These are phyloP conservation scores for Drosophila atroscutellata DNA, from an alignment of 2,888 invertebrate species.

Conservation along the genomic window DNA sequence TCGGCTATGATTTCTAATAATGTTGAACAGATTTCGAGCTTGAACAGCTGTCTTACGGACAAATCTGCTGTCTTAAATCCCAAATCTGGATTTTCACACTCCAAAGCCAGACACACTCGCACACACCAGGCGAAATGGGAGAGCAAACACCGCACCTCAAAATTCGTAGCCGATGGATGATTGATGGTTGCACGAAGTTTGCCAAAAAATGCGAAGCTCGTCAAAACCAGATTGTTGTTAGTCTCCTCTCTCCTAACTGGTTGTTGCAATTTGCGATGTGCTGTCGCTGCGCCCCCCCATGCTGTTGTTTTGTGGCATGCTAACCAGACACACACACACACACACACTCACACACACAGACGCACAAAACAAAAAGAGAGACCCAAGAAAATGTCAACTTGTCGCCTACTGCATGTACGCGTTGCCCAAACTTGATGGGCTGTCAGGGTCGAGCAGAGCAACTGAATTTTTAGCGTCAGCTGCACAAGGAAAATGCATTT, in stretches of 20 bases:
- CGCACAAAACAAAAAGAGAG: not conserved
- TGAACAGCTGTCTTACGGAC: not conserved
- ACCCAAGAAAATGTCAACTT: constrained; percentile 32
- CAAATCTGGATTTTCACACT: not conserved
- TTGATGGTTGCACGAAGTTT: constrained; percentile 37
- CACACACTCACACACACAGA: not conserved
- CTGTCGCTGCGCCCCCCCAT: constrained; percentile 1
- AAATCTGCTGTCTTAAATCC: too few species aligned
- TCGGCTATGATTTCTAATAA: constrained; percentile 16
- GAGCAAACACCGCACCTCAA: not conserved
- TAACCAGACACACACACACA: not conserved
- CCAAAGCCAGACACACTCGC: not conserved
- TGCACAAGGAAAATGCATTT: constrained; percentile 44
- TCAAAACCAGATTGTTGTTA: constrained; percentile 12
- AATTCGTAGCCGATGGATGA: constrained; percentile 20
- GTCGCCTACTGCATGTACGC: constrained; percentile 14
- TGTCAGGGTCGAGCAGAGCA: constrained; percentile 12
- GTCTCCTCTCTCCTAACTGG: not conserved
- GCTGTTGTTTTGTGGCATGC: constrained; percentile 22
- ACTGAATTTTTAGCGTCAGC: constrained; percentile 24
- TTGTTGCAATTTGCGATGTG: constrained; percentile 27
- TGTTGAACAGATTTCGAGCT: constrained; percentile 8
- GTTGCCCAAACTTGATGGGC: constrained; percentile 42
- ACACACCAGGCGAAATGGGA: not conserved
- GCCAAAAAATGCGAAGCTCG: constrained; percentile 26